Base-by-base conservation (phyloP, 2,113 vertebrate genomes). In the Psilopsiagon aurifrons region DNA sequence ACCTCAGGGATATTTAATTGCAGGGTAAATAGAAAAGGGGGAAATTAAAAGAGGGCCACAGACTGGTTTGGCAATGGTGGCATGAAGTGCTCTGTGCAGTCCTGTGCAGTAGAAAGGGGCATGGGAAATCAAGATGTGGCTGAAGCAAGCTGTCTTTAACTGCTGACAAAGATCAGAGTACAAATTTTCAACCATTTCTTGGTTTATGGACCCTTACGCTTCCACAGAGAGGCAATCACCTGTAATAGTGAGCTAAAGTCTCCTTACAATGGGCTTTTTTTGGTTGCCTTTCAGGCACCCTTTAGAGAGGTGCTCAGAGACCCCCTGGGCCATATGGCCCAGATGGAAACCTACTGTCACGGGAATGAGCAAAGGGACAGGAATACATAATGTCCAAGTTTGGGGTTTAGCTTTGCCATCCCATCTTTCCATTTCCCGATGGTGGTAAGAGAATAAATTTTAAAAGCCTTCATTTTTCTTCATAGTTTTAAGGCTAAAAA, bases 401-500 rank as follows among this genome's bases (percentile, higher is more conserved):
- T 35, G 6, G 44, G 35, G 52, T 29, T 80, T 62, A 74, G 18
- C 35, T 91, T 71, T 90, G 33, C 55, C 55, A 68, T 52, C 37
- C 33, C 28, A 23, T 46, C 52, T 35, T 86, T 59, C 80, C 43
- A 52, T 88, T 92, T 90, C 66, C 79, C 52, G 13, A 33, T 18
- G 18, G 57, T 28, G 54, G 28, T 39, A 44, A 49, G 77, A 59
- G 47, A 88, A 31, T 47, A 47, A 69, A 74, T 88, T 85, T 93
- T 91, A 33, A 84, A 94, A 95, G 51, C 69, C 73, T 86, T 90
- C 73, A 52, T 94, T 94, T 92, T 78, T 52, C 51, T 88, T 67
- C 90, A 55, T 25, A 62, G 57, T 92, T 96, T 88, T 93, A 94
- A 92, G 77, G 69, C 66, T 94, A 79, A 92, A 93, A 83, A 88